Evolutionary conservation across 2,888 invertebrate genomes (phyloP).

Genomic region (Lissocephala sabroskyi): DNA sequence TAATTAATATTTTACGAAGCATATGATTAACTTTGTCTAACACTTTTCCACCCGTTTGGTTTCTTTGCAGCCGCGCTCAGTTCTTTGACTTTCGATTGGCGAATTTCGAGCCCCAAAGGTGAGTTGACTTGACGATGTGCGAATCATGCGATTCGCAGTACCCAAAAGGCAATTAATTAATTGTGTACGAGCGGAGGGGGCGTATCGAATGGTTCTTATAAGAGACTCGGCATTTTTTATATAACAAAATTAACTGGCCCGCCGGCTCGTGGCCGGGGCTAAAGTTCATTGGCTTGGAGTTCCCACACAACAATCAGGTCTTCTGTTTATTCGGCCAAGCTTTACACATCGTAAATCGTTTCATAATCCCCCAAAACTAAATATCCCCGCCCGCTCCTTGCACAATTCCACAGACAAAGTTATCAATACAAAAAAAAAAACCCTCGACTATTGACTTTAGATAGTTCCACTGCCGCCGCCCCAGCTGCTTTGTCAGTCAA

Average conservation of each 20-base stretch:
- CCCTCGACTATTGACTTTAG: constrained; percentile 36
- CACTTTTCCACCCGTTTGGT: constrained; percentile 12
- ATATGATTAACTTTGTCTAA: constrained; percentile 27
- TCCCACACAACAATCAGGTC: no score
- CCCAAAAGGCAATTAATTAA: constrained; percentile 44
- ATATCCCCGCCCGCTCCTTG: no score
- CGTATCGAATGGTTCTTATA: constrained; percentile 40
- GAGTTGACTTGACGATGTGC: constrained; percentile 29
- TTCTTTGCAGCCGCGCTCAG: constrained; percentile 44
- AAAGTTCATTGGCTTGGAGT: constrained; percentile 10
- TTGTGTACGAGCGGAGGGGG: constrained; percentile 28
- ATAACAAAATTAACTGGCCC: no score
- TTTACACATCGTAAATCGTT: constrained; percentile 10
- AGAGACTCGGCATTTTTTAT: no score
- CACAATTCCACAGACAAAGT: no score
- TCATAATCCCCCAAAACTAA: background rate
- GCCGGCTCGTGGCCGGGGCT: background rate
- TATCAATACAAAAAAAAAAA: no score
- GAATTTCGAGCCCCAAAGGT: constrained; percentile 52
- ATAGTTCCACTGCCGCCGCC: constrained; percentile 23
- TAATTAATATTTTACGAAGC: no score
- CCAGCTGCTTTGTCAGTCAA: constrained; percentile 23
- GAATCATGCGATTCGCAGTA: constrained; percentile 16
- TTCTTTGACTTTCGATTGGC: constrained; percentile 11
- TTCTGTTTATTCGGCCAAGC: no score